Evolutionary conservation across 2,888 invertebrate genomes (phyloP), one percentile per base, ranked within the genome.

Genomic region (Mythimna lalbum): DNA sequence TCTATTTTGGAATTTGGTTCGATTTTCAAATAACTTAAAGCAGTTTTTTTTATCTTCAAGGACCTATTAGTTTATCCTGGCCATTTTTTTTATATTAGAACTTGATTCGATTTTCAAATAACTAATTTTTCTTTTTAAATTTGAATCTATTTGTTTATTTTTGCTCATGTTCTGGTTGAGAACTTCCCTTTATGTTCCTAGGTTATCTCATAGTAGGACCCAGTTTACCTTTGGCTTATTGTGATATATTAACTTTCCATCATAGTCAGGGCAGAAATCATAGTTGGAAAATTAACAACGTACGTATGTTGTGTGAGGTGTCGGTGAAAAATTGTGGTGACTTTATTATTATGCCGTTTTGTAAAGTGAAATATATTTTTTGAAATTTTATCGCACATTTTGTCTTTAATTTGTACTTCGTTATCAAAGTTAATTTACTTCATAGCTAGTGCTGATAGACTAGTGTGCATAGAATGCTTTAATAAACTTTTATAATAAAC

Each of bases 351-450:
- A 71, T 78, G 76, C 70, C 78, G 83, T 83, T 84, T 77, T 81
- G 80, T 86, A 75, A 76, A 73, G 80, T 82, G 81, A 78, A 79
- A 78, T 80, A 75, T 75, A 66, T 76, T 75, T 70, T 82, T 80
- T 76, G 70, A 86, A 81, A 84, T 69, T 69, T 76, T 77, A 69
- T 76, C 43, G n/a, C 47, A 68, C 21, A 53, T 60, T 53, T 73
- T 53, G 31, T 33, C 9, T 21, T 69, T 4, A 27, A 72, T 65
- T 72, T 60, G 17, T 33, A n/a, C n/a, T n/a, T n/a, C n/a, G n/a
- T n/a, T n/a, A n/a, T n/a, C n/a, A n/a, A n/a, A n/a, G n/a, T n/a
- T n/a, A n/a, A n/a, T n/a, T n/a, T n/a, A n/a, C n/a, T n/a, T n/a
- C n/a, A n/a, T n/a, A n/a, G n/a, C n/a, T n/a, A n/a, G n/a, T n/a